Evolutionary conservation across 2,113 vertebrate species (phyloP), one percentile per base, ranked within the genome.

Genomic region (Scomber scombrus): DNA sequence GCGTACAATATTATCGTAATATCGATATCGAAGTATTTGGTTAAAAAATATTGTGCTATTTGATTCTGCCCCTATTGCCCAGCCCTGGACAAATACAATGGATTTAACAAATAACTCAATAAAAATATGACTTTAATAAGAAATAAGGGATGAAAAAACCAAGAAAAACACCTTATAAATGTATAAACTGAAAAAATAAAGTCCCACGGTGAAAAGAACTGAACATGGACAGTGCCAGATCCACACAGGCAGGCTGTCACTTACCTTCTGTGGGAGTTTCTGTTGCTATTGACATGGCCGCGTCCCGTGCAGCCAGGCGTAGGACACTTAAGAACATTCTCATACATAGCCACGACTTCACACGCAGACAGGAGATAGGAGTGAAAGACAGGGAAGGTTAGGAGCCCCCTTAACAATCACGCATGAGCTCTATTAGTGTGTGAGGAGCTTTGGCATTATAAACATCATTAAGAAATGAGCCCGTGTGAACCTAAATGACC

Each of bases 311-410:
- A 99, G 97, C 98, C 98, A 72, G 96, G 97, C 94, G 98, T 99
- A 95, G 98, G 98, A 96, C 98, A 99, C 97, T 99, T 99, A 97
- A 99, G 97, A 95, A 99, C 98, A 96, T 99, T 99, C 96, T 99
- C 98, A 96, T 99, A 97, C 97, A 99, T 99, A 95, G 98, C 98
- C 95, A 99, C 97, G 96, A 99, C 98, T 99, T 99, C 23, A 23
- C 21, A 70, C 23, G 23, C 81, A 86, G 96, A 96, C 93, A 94
- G 94, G 91, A 93, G 94, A 97, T 92, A 97, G 95, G 95, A 97
- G 95, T 96, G 95, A 96, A 95, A 97, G 93, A 95, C 92, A 97
- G 93, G 92, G 91, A 90, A 92, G 94, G 94, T 95, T 95, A 96
- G 94, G 90, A 92, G 88, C 94, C 91, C 71, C 95, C 92, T 89